A percentile compares a stretch with the other conserved stretches of the same genome.
phyloP scores from a whole-genome alignment of 2,797 vertebrate species.

The Acrossocheilus fasciatus region DNA sequence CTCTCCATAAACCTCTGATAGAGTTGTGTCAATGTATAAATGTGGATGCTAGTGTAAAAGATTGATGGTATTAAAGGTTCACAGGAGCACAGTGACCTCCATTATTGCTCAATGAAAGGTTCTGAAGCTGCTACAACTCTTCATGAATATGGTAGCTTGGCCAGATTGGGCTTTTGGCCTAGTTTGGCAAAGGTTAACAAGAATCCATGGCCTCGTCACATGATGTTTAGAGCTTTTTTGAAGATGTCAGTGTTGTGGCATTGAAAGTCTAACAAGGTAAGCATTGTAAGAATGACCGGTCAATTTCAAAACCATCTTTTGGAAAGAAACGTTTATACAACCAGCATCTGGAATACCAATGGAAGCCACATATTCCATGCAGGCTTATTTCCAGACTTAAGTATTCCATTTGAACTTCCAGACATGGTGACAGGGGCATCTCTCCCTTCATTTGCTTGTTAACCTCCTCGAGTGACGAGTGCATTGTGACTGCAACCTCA shows the following conservation, averaged over 20 bases:
- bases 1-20: constrained; percentile 5
- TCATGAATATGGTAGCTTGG: constrained; percentile 22
- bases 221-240: not conserved
- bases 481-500: constrained; percentile 39
- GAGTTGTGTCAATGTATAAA: constrained; percentile 3
- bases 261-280: constrained; percentile 3
- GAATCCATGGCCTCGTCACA: constrained; percentile 31
- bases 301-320: not conserved
- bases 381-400: constrained; percentile 4
- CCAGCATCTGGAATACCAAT: constrained; percentile 4
- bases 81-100: constrained; percentile 11
- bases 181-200: constrained; percentile 30
- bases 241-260: not conserved
- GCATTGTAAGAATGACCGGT: not conserved
- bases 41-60: constrained; percentile 2
- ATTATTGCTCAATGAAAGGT: constrained; percentile 25
- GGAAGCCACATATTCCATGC: constrained; percentile 1
- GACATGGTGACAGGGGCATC: constrained; percentile 3
- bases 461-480: constrained; percentile 32
- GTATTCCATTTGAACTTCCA: constrained; percentile 14
- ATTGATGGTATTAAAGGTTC: constrained; percentile 30
- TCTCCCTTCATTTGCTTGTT: constrained; percentile 44
- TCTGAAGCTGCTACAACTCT: constrained; percentile 12
- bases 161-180: constrained; percentile 26
- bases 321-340: not conserved